phyloP scores from a whole-genome alignment of 2,888 invertebrate species.

The Drosophila nr. perissopoda region DNA sequence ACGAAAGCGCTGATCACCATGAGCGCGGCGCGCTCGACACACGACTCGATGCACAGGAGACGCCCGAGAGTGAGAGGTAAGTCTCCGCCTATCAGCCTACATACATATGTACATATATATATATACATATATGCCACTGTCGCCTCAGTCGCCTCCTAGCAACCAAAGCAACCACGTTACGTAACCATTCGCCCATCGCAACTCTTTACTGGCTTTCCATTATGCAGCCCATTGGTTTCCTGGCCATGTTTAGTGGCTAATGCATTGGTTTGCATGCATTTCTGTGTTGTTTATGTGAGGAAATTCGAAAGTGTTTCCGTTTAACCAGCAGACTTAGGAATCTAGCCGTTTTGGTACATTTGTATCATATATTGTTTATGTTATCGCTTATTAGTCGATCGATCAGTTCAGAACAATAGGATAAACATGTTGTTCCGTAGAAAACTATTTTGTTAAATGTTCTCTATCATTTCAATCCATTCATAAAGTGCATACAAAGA shows the following conservation, averaged over 20 bases:
- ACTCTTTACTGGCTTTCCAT: not conserved
- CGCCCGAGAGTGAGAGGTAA: conserved; percentile 95
- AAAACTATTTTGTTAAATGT: not conserved
- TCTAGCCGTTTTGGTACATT: not conserved
- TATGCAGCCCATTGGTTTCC: not conserved
- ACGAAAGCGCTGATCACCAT: conserved; percentile 93
- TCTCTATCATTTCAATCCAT: not conserved
- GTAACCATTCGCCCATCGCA: conserved; percentile 1
- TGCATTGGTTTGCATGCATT: not conserved
- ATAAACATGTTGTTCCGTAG: not conserved
- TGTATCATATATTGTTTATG: not conserved
- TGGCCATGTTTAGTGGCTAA: not conserved
- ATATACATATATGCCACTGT: conserved; percentile 1
- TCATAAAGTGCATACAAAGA: not conserved
- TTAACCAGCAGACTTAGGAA: not conserved
- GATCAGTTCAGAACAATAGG: not conserved
- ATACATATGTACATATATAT: conserved; percentile 7
- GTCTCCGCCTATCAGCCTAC: conserved; percentile 63
- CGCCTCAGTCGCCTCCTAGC: conserved; percentile 23
- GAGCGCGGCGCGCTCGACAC: conserved; percentile 88
- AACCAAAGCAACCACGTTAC: conserved; percentile 1
- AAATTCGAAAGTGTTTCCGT: not conserved
- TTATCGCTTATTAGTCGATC: not conserved
- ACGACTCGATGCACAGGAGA: conserved; percentile 88
- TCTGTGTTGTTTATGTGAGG: not conserved